Evolutionary conservation across 2,113 vertebrate species (phyloP).

Genomic region (Choloepus hoffmanni): DNA sequence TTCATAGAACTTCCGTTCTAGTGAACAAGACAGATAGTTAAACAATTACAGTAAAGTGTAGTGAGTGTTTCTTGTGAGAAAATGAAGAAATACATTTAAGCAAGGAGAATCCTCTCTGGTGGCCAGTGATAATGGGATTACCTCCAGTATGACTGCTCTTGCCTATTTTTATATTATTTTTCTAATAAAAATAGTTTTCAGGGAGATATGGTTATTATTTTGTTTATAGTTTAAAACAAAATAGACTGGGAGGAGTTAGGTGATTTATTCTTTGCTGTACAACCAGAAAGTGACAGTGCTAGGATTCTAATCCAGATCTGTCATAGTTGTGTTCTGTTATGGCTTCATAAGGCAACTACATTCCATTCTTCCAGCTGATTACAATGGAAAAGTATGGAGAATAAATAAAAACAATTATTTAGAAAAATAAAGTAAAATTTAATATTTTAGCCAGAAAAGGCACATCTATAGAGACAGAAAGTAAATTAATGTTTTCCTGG

Average conservation of each 20-base stretch:
- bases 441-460: no score
- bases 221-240: conserved; percentile 28
- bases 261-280: not conserved
- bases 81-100: not conserved
- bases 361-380: not conserved
- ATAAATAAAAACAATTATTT: not conserved
- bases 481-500: no score
- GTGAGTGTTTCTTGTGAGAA: not conserved
- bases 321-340: not conserved
- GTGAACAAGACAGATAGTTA: not conserved
- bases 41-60: conserved; percentile 15
- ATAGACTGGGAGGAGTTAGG: not conserved
- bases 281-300: not conserved
- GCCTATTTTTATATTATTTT: not conserved
- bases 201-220: not conserved
- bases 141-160: not conserved
- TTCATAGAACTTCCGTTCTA: conserved; percentile 8
- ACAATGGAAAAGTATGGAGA: not conserved
- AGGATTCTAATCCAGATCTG: not conserved
- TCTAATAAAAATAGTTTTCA: not conserved
- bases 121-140: not conserved
- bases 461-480: no score
- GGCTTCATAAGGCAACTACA: not conserved
- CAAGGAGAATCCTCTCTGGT: not conserved
- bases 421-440: not conserved